These are phyloP conservation scores for Aselliscus stoliczkanus DNA, from an alignment of 2,797 vertebrate species.

Conservation along the genomic window DNA sequence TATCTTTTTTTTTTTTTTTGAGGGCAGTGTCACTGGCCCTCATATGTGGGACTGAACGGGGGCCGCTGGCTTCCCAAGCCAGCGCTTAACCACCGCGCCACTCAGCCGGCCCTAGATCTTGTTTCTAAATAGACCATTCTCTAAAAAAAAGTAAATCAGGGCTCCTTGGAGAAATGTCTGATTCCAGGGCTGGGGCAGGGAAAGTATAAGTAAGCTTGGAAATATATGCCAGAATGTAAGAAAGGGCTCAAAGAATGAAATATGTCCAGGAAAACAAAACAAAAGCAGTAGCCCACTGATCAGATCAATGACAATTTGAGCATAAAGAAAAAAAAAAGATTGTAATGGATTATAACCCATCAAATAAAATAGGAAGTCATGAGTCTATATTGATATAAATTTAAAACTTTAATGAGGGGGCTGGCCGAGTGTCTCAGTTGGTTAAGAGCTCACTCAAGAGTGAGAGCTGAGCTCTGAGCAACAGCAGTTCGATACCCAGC, in stretches of 20 bases:
- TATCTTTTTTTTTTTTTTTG: no score
- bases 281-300: not conserved
- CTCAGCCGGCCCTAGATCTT: not conserved
- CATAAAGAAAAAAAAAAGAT: not conserved
- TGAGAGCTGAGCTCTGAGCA: no score
- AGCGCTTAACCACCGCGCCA: no score
- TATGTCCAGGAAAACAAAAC: not conserved
- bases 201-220: not conserved
- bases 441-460: no score
- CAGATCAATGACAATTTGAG: not conserved
- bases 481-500: no score
- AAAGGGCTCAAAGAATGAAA: not conserved
- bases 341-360: not conserved
- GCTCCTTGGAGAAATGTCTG: not conserved
- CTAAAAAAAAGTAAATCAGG: not conserved
- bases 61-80: no score
- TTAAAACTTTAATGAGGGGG: no score
- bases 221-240: not conserved
- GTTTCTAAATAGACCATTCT: not conserved
- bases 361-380: not conserved
- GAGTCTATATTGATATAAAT: not conserved
- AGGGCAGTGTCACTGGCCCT: no score
- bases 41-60: no score
- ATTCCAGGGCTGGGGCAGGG: not conserved
- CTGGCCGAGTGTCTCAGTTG: no score